Conservation (phyloP, 2,888 invertebrate species). For the Lycaena phlaeas region DNA sequence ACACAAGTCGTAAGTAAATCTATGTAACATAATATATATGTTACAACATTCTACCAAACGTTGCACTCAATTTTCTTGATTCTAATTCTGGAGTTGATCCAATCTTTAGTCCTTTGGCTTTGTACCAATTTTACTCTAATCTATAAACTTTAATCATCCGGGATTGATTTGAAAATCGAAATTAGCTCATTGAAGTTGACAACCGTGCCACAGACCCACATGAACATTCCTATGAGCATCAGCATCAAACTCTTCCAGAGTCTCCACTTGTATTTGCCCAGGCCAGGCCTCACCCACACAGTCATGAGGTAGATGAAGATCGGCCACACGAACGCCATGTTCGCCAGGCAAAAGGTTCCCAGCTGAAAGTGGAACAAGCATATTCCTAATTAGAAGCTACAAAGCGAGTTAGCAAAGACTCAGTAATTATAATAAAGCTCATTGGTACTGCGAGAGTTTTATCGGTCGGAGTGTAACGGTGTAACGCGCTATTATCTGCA, state of each 20-base stretch:
- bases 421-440: not conserved
- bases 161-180: not conserved
- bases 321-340: constrained; percentile 62
- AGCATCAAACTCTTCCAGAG: constrained; percentile 43
- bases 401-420: not conserved
- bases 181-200: constrained; percentile 29
- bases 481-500: too few relatives aligned
- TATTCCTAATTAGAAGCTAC: not conserved
- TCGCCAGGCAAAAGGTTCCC: constrained; percentile 57
- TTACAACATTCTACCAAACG: too few relatives aligned
- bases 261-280: constrained; percentile 46
- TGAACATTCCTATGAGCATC: constrained; percentile 34
- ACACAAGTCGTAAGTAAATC: too few relatives aligned
- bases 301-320: constrained; percentile 52
- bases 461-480: not conserved
- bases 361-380: constrained; percentile 42
- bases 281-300: constrained; percentile 50
- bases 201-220: constrained; percentile 36
- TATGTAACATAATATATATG: too few relatives aligned
- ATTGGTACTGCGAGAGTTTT: not conserved
- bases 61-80: too few relatives aligned
- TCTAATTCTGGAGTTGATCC: too few relatives aligned
- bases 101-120: not conserved
- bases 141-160: not conserved
- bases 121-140: not conserved